phyloP scores from a whole-genome alignment of 2,113 vertebrate species.

The Peromyscus polionotus region DNA sequence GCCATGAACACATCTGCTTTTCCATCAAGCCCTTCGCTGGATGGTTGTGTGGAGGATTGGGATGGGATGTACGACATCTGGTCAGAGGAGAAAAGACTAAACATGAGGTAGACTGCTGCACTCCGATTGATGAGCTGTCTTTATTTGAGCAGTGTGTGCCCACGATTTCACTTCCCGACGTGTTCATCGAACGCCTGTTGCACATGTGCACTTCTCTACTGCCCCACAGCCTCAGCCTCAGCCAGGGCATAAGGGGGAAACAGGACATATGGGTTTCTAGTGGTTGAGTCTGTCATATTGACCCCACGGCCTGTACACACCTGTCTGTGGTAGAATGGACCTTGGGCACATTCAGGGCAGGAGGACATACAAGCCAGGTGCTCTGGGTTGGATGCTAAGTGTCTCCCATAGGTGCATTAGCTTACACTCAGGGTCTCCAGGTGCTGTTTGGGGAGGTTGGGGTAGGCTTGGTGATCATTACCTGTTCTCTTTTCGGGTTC shows the following conservation, averaged over 20 bases:
- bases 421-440: not conserved
- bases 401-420: not conserved
- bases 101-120: not conserved
- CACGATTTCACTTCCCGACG: not conserved
- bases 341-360: not conserved
- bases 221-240: rapidly evolving
- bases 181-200: no score
- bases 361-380: not conserved
- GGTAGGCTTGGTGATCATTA: not conserved
- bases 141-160: not conserved
- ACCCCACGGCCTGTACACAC: no score
- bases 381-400: not conserved
- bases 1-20: not conserved
- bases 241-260: rapidly evolving
- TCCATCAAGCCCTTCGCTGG: not conserved
- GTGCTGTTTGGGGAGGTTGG: no score
- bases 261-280: not conserved
- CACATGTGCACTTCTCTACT: not conserved
- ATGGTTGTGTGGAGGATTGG: no score
- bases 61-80: no score
- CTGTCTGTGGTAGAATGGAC: not conserved
- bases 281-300: not conserved
- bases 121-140: not conserved
- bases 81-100: not conserved
- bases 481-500: not conserved